A percentile compares a stretch with the other conserved stretches of the same genome.
Conservation (phyloP, 2,113 vertebrate genomes). For the Dasypus novemcinctus region DNA sequence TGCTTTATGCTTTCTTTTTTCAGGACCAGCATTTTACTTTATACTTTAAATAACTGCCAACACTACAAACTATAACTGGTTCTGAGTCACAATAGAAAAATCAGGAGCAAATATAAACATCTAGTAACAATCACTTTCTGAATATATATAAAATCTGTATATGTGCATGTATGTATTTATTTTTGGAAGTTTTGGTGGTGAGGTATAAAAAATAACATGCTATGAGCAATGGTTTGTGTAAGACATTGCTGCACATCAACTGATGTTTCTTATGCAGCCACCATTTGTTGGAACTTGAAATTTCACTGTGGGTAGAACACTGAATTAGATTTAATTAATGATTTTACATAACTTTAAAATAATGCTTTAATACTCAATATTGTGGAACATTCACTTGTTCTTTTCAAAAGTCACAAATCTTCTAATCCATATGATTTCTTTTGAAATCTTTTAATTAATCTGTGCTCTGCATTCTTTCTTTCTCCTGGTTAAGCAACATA, state of each 20-base stretch:
- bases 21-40: not conserved
- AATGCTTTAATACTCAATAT: not conserved
- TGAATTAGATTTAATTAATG: conserved; percentile 42
- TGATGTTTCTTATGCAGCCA: not conserved
- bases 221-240: not conserved
- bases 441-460: conserved; percentile 74
- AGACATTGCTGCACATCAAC: not conserved
- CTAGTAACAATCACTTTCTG: not conserved
- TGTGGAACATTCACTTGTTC: conserved; percentile 25
- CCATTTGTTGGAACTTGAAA: conserved; percentile 27
- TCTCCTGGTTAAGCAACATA: conserved; percentile 38
- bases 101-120: not conserved
- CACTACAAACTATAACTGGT: not conserved
- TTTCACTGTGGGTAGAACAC: not conserved
- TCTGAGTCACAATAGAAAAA: not conserved
- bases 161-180: not conserved
- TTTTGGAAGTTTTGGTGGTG: not conserved
- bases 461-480: conserved; percentile 29
- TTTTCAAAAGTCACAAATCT: not conserved
- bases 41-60: not conserved
- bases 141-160: not conserved
- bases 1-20: not conserved
- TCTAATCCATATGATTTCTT: conserved; percentile 40
- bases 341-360: conserved; percentile 17
- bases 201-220: not conserved